Evolutionary conservation across 1,140 invertebrate species (phyloP).

Genomic region (Nephila pilipes): DNA sequence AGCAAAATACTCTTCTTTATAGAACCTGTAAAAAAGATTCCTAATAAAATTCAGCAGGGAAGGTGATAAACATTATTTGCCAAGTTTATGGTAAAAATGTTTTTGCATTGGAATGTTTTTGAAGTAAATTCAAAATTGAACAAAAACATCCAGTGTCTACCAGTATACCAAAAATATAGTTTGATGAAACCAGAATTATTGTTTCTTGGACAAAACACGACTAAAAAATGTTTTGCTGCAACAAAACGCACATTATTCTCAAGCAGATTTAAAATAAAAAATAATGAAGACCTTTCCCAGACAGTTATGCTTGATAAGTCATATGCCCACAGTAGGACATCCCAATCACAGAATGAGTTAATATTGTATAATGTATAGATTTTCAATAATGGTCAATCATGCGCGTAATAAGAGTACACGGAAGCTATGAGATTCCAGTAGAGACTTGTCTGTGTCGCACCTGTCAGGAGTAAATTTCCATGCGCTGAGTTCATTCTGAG

Average conservation of each 20-base stretch:
- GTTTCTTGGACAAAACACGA: slow-evolving; percentile 65
- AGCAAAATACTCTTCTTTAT: not conserved
- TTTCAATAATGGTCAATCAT: slow-evolving; percentile 71
- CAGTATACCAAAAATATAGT: not conserved
- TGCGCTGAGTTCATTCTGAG: slow-evolving; percentile 97
- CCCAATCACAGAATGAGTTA: slow-evolving; percentile 35
- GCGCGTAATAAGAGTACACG: slow-evolving; percentile 65
- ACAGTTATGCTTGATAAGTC: slow-evolving; percentile 27
- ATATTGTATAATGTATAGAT: slow-evolving; percentile 57
- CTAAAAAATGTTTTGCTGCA: slow-evolving; percentile 24
- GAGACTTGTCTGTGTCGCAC: slow-evolving; percentile 81
- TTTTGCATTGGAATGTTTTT: slow-evolving; percentile 2
- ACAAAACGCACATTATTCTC: slow-evolving; percentile 23
- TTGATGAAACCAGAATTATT: slow-evolving; percentile 25
- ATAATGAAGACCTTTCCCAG: slow-evolving; percentile 48
- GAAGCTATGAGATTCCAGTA: slow-evolving; percentile 49
- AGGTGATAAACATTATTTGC: not conserved
- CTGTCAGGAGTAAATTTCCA: slow-evolving; percentile 99
- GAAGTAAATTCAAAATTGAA: not conserved
- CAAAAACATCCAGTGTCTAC: slow-evolving; percentile 1
- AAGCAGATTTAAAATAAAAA: slow-evolving; percentile 45
- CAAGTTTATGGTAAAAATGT: not conserved
- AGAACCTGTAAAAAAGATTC: not conserved
- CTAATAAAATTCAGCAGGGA: not conserved
- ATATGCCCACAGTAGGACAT: slow-evolving; percentile 28